A percentile compares a stretch with the other conserved stretches of the same genome.
These are phyloP conservation scores for Mormyrops boulengeri DNA, from an alignment of 2,797 vertebrate genomes.

Conservation along the genomic window DNA sequence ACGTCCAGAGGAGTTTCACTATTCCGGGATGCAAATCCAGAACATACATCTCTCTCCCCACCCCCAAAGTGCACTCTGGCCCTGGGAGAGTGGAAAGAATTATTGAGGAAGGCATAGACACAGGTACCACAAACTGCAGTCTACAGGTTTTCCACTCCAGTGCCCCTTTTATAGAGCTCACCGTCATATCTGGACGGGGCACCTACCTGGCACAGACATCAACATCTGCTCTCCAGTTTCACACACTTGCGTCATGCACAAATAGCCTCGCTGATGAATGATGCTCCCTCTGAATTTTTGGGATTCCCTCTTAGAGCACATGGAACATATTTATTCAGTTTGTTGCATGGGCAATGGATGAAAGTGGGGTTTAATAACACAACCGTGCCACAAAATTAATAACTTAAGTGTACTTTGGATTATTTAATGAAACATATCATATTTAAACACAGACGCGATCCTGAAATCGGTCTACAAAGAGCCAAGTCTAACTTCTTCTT, in stretches of 20 bases:
- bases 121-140: background rate
- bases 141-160: background rate
- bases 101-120: background rate
- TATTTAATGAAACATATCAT: conserved; percentile 9
- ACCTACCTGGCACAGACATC: background rate
- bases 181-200: background rate
- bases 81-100: background rate
- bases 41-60: background rate
- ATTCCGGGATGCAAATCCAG: background rate
- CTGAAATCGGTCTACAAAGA: background rate
- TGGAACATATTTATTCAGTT: conserved; percentile 11
- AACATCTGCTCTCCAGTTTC: background rate
- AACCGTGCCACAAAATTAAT: background rate
- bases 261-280: conserved; percentile 5
- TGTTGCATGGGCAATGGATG: background rate
- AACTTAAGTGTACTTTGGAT: background rate
- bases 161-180: conserved; percentile 8
- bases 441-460: background rate
- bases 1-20: background rate
- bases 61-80: background rate
- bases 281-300: background rate
- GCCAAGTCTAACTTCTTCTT: background rate
- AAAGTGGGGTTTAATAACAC: background rate
- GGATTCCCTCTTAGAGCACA: background rate
- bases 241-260: conserved; percentile 4